These are phyloP conservation scores for Drosophila limbata DNA, from an alignment of 2,888 invertebrate genomes.

Conservation along the genomic window DNA sequence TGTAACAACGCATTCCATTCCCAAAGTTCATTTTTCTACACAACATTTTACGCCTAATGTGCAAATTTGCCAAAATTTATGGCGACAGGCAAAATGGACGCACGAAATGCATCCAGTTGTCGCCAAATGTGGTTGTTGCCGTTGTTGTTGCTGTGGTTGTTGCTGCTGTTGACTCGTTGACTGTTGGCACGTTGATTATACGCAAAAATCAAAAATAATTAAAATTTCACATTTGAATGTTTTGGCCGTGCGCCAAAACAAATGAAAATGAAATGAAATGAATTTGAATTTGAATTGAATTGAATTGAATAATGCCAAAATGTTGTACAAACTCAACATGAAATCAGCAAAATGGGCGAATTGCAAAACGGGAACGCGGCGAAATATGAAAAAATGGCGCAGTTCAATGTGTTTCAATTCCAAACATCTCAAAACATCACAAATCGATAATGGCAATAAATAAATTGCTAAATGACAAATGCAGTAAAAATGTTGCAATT, in stretches of 20 bases:
- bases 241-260: slow-evolving; percentile 66
- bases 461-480: neutral
- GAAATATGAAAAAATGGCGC: slow-evolving; percentile 4
- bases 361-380: slow-evolving; percentile 15
- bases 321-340: slow-evolving; percentile 5
- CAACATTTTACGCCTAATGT: slow-evolving; percentile 72
- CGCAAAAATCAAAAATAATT: slow-evolving; percentile 82
- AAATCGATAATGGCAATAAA: neutral
- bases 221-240: slow-evolving; percentile 80
- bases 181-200: slow-evolving; percentile 79
- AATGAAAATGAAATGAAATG: slow-evolving; percentile 40
- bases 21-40: slow-evolving; percentile 6
- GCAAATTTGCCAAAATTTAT: slow-evolving; percentile 77
- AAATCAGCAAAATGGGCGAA: slow-evolving; percentile 14
- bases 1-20: neutral
- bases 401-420: slow-evolving; percentile 7
- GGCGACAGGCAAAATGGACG: slow-evolving; percentile 72
- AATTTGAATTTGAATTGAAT: neutral
- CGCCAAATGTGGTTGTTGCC: slow-evolving; percentile 21
- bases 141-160: slow-evolving; percentile 5
- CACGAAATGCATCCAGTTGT: slow-evolving; percentile 57
- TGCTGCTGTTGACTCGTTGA: slow-evolving; percentile 31
- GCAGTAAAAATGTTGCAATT: neutral
- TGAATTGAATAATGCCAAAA: slow-evolving; percentile 50
- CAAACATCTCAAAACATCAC: neutral